Conservation (phyloP, 1,140 invertebrate species). For the Chymomyza costata region DNA sequence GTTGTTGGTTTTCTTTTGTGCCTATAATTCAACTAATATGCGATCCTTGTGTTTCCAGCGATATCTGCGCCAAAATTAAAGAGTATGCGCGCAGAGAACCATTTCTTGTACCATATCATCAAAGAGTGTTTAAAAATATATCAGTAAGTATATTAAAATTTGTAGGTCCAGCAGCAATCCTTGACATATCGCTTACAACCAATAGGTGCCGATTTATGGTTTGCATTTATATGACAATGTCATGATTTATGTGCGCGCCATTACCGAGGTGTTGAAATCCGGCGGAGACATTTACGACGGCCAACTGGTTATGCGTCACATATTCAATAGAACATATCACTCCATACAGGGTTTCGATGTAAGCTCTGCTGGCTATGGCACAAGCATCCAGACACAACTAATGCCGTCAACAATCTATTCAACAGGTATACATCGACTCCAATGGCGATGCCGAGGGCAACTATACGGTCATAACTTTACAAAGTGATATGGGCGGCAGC, state of each 20-base stretch:
- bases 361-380: slow-evolving; percentile 68
- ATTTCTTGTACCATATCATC: slow-evolving; percentile 85
- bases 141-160: slow-evolving; percentile 76
- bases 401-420: not conserved
- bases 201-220: slow-evolving; percentile 88
- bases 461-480: slow-evolving; percentile 88
- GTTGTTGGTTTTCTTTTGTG: too few relatives aligned
- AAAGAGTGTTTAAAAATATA: slow-evolving; percentile 81
- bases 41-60: slow-evolving; percentile 74
- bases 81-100: slow-evolving; percentile 81
- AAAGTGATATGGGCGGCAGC: slow-evolving; percentile 76
- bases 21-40: too few relatives aligned
- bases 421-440: slow-evolving; percentile 86
- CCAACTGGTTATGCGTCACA: slow-evolving; percentile 80
- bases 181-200: not conserved
- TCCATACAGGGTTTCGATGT: slow-evolving; percentile 87
- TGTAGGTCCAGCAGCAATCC: not conserved
- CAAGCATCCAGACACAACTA: too few relatives aligned
- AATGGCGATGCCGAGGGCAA: slow-evolving; percentile 94
- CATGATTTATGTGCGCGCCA: slow-evolving; percentile 87
- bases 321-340: slow-evolving; percentile 84
- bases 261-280: slow-evolving; percentile 82
- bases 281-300: slow-evolving; percentile 84
- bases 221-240: slow-evolving; percentile 93
- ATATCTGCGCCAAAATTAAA: slow-evolving; percentile 81